A percentile compares a stretch with the other conserved stretches of the same genome.
These are phyloP conservation scores for Alligator mississippiensis DNA, from an alignment of 2,113 vertebrate species.

Conservation along the genomic window DNA sequence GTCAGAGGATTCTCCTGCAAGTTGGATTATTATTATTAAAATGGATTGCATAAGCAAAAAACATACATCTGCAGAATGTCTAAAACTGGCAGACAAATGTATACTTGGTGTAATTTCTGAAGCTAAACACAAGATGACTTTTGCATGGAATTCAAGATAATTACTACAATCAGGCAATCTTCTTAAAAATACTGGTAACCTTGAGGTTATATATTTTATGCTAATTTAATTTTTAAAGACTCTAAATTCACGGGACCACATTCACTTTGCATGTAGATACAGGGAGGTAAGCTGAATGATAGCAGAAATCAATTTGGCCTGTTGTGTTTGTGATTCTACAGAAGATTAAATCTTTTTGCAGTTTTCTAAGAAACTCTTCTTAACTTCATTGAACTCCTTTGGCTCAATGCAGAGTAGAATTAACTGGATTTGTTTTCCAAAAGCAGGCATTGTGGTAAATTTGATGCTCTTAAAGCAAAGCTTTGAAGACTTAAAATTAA, in stretches of 20 bases:
- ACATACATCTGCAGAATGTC: neutral
- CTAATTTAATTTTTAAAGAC: neutral
- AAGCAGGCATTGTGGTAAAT: neutral
- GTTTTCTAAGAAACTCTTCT: neutral
- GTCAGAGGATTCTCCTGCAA: slow-evolving; percentile 15
- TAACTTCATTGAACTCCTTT: neutral
- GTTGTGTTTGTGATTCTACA: neutral
- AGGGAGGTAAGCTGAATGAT: neutral
- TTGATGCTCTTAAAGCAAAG: neutral
- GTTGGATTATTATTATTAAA: slow-evolving; percentile 9
- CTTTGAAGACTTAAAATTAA: neutral
- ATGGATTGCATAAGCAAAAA: neutral
- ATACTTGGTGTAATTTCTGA: neutral
- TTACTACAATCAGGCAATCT: neutral
- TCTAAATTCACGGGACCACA: neutral
- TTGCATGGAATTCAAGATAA: neutral
- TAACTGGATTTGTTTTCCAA: neutral
- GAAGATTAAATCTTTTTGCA: neutral
- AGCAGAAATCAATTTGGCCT: neutral
- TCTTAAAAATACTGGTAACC: neutral
- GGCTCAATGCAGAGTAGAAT: neutral
- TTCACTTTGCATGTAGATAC: neutral
- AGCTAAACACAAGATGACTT: neutral
- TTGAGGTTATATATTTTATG: no score
- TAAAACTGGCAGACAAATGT: neutral